Evolutionary conservation across 2,797 vertebrate genomes (phyloP).

Genomic region (Muscicapa comitata): DNA sequence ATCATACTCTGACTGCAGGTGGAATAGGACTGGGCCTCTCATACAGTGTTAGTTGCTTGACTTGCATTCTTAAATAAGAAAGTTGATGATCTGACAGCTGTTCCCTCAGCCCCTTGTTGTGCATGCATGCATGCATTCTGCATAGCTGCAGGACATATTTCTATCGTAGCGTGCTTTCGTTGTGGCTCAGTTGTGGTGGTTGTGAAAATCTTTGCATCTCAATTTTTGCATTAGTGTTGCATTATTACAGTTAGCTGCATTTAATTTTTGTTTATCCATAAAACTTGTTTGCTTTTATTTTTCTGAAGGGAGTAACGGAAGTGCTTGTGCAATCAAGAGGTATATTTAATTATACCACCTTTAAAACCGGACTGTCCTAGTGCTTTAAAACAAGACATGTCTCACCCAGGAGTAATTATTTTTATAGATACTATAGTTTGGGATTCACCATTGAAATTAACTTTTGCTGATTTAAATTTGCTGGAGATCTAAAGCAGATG

Average conservation of each 20-base stretch:
- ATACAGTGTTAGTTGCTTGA: neutral
- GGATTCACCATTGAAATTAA: neutral
- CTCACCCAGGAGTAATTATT: neutral
- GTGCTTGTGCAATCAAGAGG: neutral
- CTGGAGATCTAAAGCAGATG: neutral
- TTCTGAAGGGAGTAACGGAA: neutral
- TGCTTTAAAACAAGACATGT: neutral
- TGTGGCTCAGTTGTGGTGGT: neutral
- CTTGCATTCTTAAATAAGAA: neutral
- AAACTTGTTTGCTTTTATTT: neutral
- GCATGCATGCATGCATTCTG: neutral
- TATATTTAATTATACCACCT: neutral
- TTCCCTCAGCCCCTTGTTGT: neutral
- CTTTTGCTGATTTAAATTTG: neutral
- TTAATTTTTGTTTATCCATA: neutral
- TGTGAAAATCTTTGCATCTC: neutral
- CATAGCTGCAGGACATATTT: neutral
- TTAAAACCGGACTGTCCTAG: neutral
- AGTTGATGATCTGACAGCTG: neutral
- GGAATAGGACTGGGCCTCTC: neutral
- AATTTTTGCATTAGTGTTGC: neutral
- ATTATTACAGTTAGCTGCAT: neutral
- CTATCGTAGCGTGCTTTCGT: neutral
- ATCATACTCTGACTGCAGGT: rapidly evolving
- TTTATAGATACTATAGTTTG: neutral